These are phyloP conservation scores for Paradisaea rubra DNA, from an alignment of 2,113 vertebrate species.

Conservation along the genomic window DNA sequence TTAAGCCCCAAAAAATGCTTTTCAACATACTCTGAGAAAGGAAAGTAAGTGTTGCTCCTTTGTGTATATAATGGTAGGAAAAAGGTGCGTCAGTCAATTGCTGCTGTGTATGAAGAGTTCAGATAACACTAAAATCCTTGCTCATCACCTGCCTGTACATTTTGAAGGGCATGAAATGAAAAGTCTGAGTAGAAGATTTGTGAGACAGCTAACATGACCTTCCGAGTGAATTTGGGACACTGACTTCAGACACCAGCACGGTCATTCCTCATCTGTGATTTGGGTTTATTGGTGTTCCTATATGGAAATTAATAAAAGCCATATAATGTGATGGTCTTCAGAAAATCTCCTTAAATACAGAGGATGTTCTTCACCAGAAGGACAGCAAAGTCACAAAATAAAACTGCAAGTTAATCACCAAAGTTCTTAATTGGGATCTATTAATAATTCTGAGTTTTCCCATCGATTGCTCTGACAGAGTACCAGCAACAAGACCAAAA, in stretches of 20 bases:
- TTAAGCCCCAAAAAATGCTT: not conserved
- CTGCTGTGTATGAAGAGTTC: not conserved
- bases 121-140: not conserved
- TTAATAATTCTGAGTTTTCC: not conserved
- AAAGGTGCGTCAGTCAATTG: not conserved
- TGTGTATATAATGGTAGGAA: not conserved
- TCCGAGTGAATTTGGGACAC: not conserved
- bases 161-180: not conserved
- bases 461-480: not conserved
- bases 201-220: not conserved
- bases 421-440: not conserved
- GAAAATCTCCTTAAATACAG: not conserved
- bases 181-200: not conserved
- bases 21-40: not conserved
- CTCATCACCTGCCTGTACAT: not conserved
- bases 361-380: not conserved
- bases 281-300: not conserved
- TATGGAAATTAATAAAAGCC: not conserved
- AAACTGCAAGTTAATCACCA: not conserved
- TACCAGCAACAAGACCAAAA: not conserved
- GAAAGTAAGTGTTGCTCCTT: not conserved
- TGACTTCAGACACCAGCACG: not conserved
- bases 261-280: not conserved
- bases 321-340: rapidly evolving
- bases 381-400: not conserved